phyloP scores from a whole-genome alignment of 2,113 vertebrate genomes.

The Galbula dea region DNA sequence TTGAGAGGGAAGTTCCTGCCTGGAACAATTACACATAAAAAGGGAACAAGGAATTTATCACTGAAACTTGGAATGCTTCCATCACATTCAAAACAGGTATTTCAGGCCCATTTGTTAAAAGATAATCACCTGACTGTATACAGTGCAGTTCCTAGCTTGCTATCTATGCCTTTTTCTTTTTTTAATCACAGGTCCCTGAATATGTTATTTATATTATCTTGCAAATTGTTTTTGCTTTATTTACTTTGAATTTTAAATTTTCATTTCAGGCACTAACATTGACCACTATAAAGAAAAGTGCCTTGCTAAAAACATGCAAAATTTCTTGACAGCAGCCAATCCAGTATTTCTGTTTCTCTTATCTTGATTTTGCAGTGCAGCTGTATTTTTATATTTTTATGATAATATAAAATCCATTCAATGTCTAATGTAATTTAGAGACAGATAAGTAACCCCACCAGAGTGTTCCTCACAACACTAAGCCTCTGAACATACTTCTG shows the following conservation, averaged over 20 bases:
- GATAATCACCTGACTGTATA: background rate
- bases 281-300: background rate
- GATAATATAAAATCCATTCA: background rate
- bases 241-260: background rate
- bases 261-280: background rate
- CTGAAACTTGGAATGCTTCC: background rate
- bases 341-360: background rate
- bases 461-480: background rate
- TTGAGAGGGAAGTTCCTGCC: background rate
- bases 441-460: background rate
- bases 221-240: background rate
- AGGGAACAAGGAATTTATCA: background rate
- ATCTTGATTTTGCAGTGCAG: background rate
- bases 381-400: background rate
- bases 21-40: background rate
- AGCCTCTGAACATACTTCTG: background rate
- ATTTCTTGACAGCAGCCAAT: background rate
- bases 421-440: background rate
- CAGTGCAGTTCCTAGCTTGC: background rate
- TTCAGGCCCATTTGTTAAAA: background rate
- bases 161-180: background rate
- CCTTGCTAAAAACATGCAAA: background rate
- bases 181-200: background rate
- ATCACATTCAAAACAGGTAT: background rate
- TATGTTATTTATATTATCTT: background rate